Percentiles rank a stretch among this genome's conserved stretches.
These are phyloP conservation scores for Allolobophora icterica DNA, from an alignment of 2,888 invertebrate species.

Conservation along the genomic window DNA sequence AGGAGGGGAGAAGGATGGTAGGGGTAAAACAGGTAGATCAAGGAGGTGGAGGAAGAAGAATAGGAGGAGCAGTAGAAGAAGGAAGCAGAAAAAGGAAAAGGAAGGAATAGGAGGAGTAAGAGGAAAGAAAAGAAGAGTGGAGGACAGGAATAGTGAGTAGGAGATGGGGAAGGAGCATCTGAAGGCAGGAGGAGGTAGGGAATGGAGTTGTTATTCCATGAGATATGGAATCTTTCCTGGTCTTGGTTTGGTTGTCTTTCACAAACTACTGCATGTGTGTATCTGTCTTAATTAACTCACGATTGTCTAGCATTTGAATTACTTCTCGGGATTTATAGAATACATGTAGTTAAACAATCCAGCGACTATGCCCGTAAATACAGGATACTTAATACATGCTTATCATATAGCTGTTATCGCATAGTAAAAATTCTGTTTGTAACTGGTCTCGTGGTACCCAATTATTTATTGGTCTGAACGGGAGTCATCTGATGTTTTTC, in stretches of 20 bases:
- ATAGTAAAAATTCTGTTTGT: background rate
- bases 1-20: background rate
- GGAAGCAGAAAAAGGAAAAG: background rate
- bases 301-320: background rate
- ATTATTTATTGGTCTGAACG: background rate
- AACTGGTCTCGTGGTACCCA: background rate
- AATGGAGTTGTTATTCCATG: background rate
- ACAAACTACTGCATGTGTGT: background rate
- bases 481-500: background rate
- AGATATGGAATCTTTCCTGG: background rate
- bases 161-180: background rate
- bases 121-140: too few species aligned
- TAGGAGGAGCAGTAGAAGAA: background rate
- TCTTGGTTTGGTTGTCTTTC: background rate
- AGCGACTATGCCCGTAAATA: background rate
- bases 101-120: background rate
- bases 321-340: background rate
- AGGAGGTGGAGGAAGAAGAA: background rate
- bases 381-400: background rate
- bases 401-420: background rate
- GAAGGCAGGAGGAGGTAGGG: background rate
- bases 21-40: background rate
- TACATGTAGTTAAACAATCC: background rate
- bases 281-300: background rate
- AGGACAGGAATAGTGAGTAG: background rate